Evolutionary conservation across 2,888 invertebrate species (phyloP).

Genomic region (Archips crataeganus): DNA sequence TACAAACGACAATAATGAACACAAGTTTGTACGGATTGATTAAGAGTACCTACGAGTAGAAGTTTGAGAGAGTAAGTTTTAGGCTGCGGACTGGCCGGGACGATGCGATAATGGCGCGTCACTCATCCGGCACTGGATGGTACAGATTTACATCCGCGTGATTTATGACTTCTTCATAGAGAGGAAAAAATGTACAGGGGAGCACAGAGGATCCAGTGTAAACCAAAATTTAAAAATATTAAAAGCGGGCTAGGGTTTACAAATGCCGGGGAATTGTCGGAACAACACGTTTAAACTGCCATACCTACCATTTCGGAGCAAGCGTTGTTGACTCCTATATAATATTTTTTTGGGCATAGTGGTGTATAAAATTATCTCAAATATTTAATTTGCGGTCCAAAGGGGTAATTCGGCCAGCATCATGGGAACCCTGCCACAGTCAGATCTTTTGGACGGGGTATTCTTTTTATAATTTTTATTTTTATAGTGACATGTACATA

Average conservation of each 20-base stretch:
- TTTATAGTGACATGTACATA: too few relatives aligned
- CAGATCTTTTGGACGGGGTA: too few relatives aligned
- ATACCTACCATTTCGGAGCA: background rate
- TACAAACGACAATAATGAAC: conserved; percentile 7
- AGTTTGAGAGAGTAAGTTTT: conserved; percentile 68
- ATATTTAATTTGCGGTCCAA: too few relatives aligned
- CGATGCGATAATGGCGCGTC: conserved; percentile 82
- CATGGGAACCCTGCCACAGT: too few relatives aligned
- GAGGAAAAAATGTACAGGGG: conserved; percentile 78
- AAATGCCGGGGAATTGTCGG: conserved; percentile 1
- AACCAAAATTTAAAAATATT: conserved; percentile 17
- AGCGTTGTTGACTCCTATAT: background rate
- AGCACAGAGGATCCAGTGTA: conserved; percentile 56
- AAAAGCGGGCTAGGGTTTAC: background rate
- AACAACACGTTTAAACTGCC: background rate
- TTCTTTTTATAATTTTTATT: too few relatives aligned
- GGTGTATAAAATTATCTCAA: too few relatives aligned
- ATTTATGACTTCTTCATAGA: conserved; percentile 85
- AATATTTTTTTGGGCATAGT: background rate
- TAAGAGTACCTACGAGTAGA: conserved; percentile 47
- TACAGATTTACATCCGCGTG: conserved; percentile 84
- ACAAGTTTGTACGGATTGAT: conserved; percentile 54
- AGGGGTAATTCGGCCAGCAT: too few relatives aligned
- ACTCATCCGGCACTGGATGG: conserved; percentile 81
- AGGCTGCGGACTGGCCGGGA: conserved; percentile 61